Percentiles rank a stretch among this genome's conserved stretches.
Conservation (phyloP, 2,888 invertebrate genomes). For the Molorchus minor region DNA sequence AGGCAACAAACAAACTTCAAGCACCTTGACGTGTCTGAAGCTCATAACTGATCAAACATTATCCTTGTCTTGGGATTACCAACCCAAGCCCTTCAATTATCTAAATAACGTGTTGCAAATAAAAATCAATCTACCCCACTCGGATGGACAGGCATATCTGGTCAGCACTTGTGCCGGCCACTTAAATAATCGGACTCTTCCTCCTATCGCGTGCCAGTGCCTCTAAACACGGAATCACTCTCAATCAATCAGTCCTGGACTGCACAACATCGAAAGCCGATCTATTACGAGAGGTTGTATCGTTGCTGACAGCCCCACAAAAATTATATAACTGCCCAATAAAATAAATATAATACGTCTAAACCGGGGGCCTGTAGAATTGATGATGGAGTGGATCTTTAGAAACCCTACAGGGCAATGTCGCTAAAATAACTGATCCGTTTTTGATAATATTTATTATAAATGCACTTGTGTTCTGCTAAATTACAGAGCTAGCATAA, state of each 20-base stretch:
- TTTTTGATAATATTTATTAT: conserved; percentile 7
- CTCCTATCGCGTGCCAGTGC: conserved; percentile 46
- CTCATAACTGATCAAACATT: no score
- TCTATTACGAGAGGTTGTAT: conserved; percentile 46
- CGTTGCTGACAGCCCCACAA: conserved; percentile 35
- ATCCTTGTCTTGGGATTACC: no score
- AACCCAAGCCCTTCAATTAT: conserved; percentile 25
- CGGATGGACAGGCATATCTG: conserved; percentile 37
- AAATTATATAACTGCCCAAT: conserved; percentile 40
- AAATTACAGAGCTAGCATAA: no score
- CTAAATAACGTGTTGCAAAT: conserved; percentile 32
- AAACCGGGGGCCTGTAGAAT: conserved; percentile 15
- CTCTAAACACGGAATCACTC: conserved; percentile 50
- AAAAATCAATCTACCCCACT: conserved; percentile 35
- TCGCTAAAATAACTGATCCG: conserved; percentile 20
- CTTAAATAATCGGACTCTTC: conserved; percentile 48
- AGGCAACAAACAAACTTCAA: no score
- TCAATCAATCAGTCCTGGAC: conserved; percentile 49
- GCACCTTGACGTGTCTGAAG: no score
- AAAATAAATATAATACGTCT: conserved; percentile 40
- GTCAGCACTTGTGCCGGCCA: conserved; percentile 52
- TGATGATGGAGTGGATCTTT: conserved; percentile 27
- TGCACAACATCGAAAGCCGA: conserved; percentile 46
- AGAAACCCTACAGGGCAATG: conserved; percentile 8
- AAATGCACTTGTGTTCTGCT: no score